phyloP scores from a whole-genome alignment of 2,888 invertebrate genomes.

The Pseudococcus viburni region DNA sequence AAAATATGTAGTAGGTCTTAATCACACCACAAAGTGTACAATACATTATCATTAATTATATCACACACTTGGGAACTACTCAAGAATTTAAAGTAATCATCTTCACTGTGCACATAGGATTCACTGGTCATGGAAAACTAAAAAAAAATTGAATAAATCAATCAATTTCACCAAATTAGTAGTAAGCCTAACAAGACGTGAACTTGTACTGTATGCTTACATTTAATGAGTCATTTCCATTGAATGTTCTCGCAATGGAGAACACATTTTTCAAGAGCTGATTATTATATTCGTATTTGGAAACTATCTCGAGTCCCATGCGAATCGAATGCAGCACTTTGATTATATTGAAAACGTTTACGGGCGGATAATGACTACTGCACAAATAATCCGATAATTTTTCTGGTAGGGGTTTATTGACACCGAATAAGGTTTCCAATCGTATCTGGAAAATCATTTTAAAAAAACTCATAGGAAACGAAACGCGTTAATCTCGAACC shows the following conservation, averaged over 20 bases:
- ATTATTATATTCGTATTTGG: background rate
- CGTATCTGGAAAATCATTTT: background rate
- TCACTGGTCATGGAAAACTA: conserved; percentile 52
- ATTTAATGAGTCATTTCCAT: no score
- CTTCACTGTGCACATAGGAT: conserved; percentile 11
- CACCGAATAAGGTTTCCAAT: background rate
- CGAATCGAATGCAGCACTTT: conserved; percentile 5
- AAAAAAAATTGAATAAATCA: background rate
- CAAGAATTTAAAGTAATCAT: conserved; percentile 14
- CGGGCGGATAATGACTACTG: background rate
- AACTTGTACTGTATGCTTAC: no score
- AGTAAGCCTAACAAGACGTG: no score
- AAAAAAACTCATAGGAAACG: no score
- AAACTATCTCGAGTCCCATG: background rate
- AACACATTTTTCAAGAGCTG: background rate
- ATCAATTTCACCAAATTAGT: no score
- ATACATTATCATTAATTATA: background rate
- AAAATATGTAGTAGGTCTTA: background rate
- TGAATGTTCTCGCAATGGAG: background rate
- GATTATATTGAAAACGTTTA: background rate
- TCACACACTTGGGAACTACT: background rate
- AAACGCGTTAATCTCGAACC: no score
- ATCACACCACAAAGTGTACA: background rate
- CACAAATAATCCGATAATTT: background rate
- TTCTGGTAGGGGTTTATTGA: background rate